Percentiles rank a stretch among this genome's conserved stretches.
These are phyloP conservation scores for Harpalus rufipes DNA, from an alignment of 2,888 invertebrate species.

Conservation along the genomic window DNA sequence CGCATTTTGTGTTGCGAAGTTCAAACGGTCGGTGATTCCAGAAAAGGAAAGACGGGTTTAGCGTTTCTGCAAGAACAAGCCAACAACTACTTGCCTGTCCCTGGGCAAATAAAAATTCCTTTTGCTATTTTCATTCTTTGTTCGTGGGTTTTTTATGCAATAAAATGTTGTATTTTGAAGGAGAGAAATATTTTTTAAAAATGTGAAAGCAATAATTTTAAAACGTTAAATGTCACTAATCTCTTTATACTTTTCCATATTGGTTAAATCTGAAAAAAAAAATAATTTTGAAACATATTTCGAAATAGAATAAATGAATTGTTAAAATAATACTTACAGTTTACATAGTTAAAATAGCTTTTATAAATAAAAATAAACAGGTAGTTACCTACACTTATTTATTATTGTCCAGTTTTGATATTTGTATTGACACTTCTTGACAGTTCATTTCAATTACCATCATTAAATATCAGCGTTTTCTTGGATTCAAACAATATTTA, in stretches of 20 bases:
- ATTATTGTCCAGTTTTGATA: too few relatives aligned
- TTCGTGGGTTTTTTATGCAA: constrained; percentile 29
- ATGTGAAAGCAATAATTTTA: constrained; percentile 26
- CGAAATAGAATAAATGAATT: background rate
- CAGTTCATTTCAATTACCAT: too few relatives aligned
- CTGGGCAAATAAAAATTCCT: constrained; percentile 25
- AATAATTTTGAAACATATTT: background rate
- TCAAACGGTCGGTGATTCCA: constrained; percentile 63
- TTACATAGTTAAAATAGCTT: too few relatives aligned
- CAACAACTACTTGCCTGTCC: constrained; percentile 49
- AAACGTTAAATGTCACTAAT: constrained; percentile 19
- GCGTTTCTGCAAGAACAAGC: constrained; percentile 53
- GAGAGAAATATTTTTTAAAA: background rate
- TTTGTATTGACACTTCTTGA: too few relatives aligned
- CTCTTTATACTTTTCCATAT: background rate
- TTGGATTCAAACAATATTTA: too few relatives aligned
- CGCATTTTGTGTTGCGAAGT: constrained; percentile 56
- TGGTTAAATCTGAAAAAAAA: background rate
- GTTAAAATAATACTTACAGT: too few relatives aligned
- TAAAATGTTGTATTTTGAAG: constrained; percentile 23
- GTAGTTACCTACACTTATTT: too few relatives aligned
- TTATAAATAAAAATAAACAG: too few relatives aligned
- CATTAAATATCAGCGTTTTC: too few relatives aligned
- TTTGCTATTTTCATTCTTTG: constrained; percentile 35
- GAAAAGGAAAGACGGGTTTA: constrained; percentile 65